Evolutionary conservation across 2,888 invertebrate genomes (phyloP).

Genomic region (Drosophila bunnanda): DNA sequence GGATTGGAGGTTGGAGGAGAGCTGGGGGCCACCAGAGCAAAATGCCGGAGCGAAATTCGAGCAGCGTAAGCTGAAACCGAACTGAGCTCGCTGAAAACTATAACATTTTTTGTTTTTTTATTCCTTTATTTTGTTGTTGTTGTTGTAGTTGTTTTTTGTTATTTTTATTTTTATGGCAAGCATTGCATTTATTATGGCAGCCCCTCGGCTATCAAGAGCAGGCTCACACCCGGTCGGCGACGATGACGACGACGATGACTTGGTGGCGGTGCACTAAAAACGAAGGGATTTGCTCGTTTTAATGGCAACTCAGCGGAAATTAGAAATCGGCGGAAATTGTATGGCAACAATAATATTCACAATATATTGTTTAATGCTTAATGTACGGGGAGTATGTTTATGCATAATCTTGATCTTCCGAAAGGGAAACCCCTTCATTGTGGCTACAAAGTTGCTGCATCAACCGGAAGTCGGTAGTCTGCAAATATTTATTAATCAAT

Average conservation of each 20-base stretch:
- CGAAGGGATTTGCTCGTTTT: conserved; percentile 61
- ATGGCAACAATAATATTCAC: conserved; percentile 55
- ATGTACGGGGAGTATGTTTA: conserved; percentile 6
- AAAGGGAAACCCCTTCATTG: background rate
- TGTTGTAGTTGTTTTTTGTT: background rate
- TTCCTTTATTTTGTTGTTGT: conserved; percentile 41
- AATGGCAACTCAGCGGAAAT: conserved; percentile 72
- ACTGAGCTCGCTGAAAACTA: conserved; percentile 64
- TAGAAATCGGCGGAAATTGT: conserved; percentile 76
- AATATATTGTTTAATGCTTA: conserved; percentile 34
- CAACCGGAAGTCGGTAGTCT: conserved; percentile 18
- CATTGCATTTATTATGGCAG: conserved; percentile 71
- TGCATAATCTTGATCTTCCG: conserved; percentile 10
- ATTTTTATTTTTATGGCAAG: conserved; percentile 70
- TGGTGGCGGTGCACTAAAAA: conserved; percentile 55
- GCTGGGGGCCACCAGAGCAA: conserved; percentile 10
- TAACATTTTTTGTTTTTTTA: conserved; percentile 57
- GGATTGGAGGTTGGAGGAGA: conserved; percentile 22
- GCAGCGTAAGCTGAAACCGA: conserved; percentile 69
- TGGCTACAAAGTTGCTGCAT: conserved; percentile 31
- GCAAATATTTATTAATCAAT: background rate
- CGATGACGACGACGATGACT: background rate
- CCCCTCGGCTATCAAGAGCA: conserved; percentile 48
- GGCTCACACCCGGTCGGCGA: conserved; percentile 33
- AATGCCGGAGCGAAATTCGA: conserved; percentile 59